Conservation (phyloP, 30 jellyfish, hydroid and myxozoan genomes). For the Cassiopea andromeda region DNA sequence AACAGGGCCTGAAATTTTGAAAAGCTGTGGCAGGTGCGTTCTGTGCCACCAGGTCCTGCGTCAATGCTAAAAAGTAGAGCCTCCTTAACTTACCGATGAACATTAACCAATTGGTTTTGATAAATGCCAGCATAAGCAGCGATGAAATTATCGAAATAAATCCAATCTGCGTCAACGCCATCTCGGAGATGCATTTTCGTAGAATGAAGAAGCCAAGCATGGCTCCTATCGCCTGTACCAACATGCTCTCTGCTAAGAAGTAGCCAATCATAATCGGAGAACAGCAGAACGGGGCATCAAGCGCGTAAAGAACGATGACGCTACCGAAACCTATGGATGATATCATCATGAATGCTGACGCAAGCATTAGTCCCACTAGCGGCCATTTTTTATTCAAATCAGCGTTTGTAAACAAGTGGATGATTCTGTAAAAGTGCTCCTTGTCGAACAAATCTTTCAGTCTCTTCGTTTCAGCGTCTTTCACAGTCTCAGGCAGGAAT, state of each 20-base stretch:
- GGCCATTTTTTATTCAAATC: constrained; percentile 59
- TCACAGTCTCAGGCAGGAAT: constrained; percentile 76
- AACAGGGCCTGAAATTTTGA: too few species aligned
- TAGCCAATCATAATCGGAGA: constrained; percentile 98
- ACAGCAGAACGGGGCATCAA: constrained; percentile 94
- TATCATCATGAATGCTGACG: constrained; percentile 97
- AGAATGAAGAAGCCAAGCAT: constrained; percentile 77
- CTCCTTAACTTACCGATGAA: constrained; percentile 74
- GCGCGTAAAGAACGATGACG: constrained; percentile 91
- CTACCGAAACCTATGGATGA: constrained; percentile 95
- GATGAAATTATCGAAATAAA: constrained; percentile 83
- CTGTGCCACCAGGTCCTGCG: too few species aligned
- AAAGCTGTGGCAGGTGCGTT: too few species aligned
- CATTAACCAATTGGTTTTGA: constrained; percentile 84
- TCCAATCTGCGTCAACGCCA: constrained; percentile 88
- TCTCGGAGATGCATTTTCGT: constrained; percentile 83
- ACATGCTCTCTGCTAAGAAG: constrained; percentile 96
- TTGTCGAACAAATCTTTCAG: constrained; percentile 69
- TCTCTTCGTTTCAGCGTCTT: constrained; percentile 46
- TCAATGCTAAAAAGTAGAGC: too few species aligned
- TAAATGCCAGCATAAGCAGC: constrained; percentile 87
- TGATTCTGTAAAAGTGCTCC: constrained; percentile 69
- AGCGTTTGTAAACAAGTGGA: constrained; percentile 66
- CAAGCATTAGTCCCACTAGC: constrained; percentile 75
- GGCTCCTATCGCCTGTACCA: constrained; percentile 98